Conservation (phyloP, 2,888 invertebrate species). For the Macaria notata region DNA sequence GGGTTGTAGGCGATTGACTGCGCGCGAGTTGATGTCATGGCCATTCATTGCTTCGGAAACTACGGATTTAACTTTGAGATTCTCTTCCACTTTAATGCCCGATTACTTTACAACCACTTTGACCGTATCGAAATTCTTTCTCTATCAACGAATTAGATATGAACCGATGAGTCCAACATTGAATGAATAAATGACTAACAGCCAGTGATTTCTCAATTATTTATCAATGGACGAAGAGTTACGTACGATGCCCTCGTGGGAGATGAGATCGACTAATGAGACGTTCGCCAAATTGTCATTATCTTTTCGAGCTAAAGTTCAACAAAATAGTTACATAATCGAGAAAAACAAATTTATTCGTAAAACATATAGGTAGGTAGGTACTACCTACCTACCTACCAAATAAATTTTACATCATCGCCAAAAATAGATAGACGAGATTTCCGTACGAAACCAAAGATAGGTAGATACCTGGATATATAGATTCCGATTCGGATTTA, state of each 20-base stretch:
- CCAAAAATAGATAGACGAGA: conserved; percentile 32
- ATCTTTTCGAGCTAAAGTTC: conserved; percentile 24
- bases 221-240: too few species aligned
- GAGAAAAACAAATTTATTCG: conserved; percentile 23
- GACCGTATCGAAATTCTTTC: conserved; percentile 9
- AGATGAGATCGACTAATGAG: neutral
- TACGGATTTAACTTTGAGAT: conserved; percentile 30
- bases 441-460: conserved; percentile 16
- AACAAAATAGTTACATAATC: conserved; percentile 26
- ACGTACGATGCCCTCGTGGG: too few species aligned
- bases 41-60: conserved; percentile 53
- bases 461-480: too few species aligned
- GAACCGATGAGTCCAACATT: conserved; percentile 6
- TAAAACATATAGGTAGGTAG: conserved; percentile 22
- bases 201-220: too few species aligned
- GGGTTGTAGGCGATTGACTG: conserved; percentile 58
- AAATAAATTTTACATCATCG: conserved; percentile 31
- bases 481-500: conserved; percentile 21
- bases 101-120: conserved; percentile 20
- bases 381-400: too few species aligned
- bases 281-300: conserved; percentile 11
- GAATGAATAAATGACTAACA: conserved; percentile 8
- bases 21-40: conserved; percentile 66
- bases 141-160: conserved; percentile 15
- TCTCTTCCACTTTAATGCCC: conserved; percentile 21